These are phyloP conservation scores for Lathamus discolor DNA, from an alignment of 2,113 vertebrate species.

Conservation along the genomic window DNA sequence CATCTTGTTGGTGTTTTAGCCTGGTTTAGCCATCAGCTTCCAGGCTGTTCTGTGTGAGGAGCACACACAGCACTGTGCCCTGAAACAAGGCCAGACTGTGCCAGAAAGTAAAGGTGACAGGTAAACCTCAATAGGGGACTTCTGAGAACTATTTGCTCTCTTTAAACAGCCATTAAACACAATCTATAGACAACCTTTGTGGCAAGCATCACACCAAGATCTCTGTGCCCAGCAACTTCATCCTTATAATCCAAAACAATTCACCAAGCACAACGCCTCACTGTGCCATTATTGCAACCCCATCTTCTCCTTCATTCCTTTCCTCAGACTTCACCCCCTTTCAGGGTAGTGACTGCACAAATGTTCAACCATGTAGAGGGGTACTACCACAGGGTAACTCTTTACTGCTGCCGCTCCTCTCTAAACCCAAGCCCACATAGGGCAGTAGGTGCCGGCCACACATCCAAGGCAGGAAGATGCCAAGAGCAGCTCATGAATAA, in stretches of 20 bases:
- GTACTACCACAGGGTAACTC: background rate
- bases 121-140: background rate
- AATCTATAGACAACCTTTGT: background rate
- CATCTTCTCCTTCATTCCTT: background rate
- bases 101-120: background rate
- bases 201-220: background rate
- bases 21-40: background rate
- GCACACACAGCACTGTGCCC: background rate
- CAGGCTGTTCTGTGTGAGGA: background rate
- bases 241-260: background rate
- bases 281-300: background rate
- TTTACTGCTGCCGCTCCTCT: background rate
- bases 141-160: background rate
- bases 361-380: too few species aligned
- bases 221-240: background rate
- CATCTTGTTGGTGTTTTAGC: background rate
- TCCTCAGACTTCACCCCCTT: background rate
- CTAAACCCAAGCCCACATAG: rapidly evolving
- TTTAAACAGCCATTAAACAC: background rate
- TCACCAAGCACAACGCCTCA: background rate
- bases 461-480: rapidly evolving
- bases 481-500: background rate
- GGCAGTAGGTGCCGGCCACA: background rate
- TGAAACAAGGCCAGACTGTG: rapidly evolving
- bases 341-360: background rate